Evolutionary conservation across 92 coral and sea anemone genomes (phyloP).

Genomic region (Parazoanthus swiftii): DNA sequence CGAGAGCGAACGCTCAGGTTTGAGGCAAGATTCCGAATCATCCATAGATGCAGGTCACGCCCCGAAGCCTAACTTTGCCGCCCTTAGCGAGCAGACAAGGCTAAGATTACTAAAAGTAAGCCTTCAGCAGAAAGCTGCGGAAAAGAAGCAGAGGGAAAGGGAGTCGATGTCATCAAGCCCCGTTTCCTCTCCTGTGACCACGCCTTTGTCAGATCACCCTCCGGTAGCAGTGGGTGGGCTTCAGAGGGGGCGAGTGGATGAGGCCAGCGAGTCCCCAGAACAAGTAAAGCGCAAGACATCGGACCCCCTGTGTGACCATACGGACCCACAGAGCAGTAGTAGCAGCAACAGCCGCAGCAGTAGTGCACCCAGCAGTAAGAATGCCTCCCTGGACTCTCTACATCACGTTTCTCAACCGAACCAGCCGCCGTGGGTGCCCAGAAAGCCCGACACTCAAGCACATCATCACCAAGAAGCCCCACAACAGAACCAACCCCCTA

Average conservation of each 20-base stretch:
- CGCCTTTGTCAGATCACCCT: constrained; percentile 22
- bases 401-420: constrained; percentile 54
- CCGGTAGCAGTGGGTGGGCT: background rate
- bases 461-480: constrained; percentile 14
- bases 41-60: constrained; percentile 23
- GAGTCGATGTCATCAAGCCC: constrained; percentile 45
- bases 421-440: constrained; percentile 33
- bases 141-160: constrained; percentile 78
- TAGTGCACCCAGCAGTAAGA: constrained; percentile 83
- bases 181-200: constrained; percentile 25
- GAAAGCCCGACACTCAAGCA: constrained; percentile 29
- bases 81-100: constrained; percentile 88
- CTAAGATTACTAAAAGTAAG: constrained; percentile 77
- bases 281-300: constrained; percentile 55
- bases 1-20: constrained; percentile 48
- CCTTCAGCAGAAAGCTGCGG: constrained; percentile 88
- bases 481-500: constrained; percentile 13
- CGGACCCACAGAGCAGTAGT: constrained; percentile 76
- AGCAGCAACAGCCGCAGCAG: constrained; percentile 79
- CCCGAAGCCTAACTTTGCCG: constrained; percentile 66
- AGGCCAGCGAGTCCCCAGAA: constrained; percentile 42
- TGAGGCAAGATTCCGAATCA: constrained; percentile 44
- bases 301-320: constrained; percentile 58
- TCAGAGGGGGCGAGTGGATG: constrained; percentile 40
- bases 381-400: constrained; percentile 82